A percentile compares a stretch with the other conserved stretches of the same genome.
Evolutionary conservation across 2,797 vertebrate genomes (phyloP).

Genomic region (Melanogrammus aeglefinus): DNA sequence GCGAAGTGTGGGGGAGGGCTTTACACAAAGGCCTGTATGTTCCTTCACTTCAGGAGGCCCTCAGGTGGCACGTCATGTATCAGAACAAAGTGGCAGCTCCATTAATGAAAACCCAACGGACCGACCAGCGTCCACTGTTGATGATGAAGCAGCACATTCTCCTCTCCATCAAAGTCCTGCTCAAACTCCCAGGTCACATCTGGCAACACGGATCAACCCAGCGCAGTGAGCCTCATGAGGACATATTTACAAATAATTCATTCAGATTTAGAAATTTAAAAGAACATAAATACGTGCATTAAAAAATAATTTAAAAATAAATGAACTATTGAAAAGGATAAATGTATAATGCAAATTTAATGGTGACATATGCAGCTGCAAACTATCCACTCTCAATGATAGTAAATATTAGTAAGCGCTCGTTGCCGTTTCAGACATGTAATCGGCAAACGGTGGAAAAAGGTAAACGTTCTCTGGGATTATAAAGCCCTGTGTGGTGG

Average conservation of each 20-base stretch:
- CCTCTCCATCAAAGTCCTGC: not conserved
- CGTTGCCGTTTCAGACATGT: not conserved
- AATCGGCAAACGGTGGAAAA: slow-evolving; percentile 32
- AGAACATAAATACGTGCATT: slow-evolving; percentile 26
- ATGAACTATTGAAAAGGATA: not conserved
- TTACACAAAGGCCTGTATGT: slow-evolving; percentile 3
- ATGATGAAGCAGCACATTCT: slow-evolving; percentile 38
- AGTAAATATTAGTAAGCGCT: not conserved
- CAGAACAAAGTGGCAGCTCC: slow-evolving; percentile 50
- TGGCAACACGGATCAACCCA: slow-evolving; percentile 33
- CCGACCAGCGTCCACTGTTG: slow-evolving; percentile 37
- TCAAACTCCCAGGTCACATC: slow-evolving; percentile 37
- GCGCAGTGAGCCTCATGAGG: not conserved
- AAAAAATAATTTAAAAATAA: not conserved
- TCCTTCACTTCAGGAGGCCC: slow-evolving; percentile 28
- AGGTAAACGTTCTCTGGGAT: slow-evolving; percentile 46
- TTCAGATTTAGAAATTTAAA: not conserved
- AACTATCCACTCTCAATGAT: not conserved
- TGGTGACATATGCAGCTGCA: not conserved
- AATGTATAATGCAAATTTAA: not conserved
- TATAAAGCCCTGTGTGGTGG: slow-evolving; percentile 48
- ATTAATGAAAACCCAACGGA: slow-evolving; percentile 56
- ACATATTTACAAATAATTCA: not conserved
- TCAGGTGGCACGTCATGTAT: slow-evolving; percentile 56
- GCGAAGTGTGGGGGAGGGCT: not conserved